Evolutionary conservation across 2,888 invertebrate species (phyloP).

Genomic region (Muscina levida): DNA sequence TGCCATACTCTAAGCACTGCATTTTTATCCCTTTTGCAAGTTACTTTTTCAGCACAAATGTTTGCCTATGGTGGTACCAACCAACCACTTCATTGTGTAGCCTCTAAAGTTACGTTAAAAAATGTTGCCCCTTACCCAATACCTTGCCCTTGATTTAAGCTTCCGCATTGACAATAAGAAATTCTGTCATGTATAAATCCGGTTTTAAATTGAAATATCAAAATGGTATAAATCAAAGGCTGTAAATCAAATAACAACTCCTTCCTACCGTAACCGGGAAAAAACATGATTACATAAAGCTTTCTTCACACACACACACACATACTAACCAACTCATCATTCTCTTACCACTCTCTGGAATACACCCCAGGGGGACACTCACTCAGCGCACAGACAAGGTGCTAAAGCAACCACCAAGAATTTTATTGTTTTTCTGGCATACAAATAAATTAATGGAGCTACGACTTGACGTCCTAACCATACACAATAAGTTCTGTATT

Average conservation of each 20-base stretch:
- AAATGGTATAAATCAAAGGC: neutral
- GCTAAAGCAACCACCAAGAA: constrained; percentile 61
- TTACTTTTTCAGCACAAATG: too few species aligned
- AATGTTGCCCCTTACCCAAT: too few species aligned
- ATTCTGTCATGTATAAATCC: constrained; percentile 37
- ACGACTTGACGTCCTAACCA: constrained; percentile 52
- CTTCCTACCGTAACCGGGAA: constrained; percentile 21
- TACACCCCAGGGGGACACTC: constrained; percentile 12
- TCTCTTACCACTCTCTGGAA: neutral
- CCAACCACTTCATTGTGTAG: too few species aligned
- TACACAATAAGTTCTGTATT: constrained; percentile 56
- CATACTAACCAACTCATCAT: neutral
- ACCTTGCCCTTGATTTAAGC: too few species aligned
- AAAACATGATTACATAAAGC: too few species aligned
- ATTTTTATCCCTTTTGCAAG: too few species aligned
- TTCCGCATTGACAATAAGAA: constrained; percentile 5
- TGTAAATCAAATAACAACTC: neutral
- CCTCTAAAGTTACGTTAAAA: too few species aligned
- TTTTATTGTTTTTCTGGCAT: constrained; percentile 21
- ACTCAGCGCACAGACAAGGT: neutral
- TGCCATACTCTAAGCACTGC: too few species aligned
- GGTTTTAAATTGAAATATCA: constrained; percentile 34
- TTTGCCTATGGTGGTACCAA: too few species aligned
- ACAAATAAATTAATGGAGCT: constrained; percentile 32
- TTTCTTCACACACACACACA: too few species aligned